Base-by-base conservation (phyloP, 2,888 invertebrate genomes). In the Xestia xanthographa region DNA sequence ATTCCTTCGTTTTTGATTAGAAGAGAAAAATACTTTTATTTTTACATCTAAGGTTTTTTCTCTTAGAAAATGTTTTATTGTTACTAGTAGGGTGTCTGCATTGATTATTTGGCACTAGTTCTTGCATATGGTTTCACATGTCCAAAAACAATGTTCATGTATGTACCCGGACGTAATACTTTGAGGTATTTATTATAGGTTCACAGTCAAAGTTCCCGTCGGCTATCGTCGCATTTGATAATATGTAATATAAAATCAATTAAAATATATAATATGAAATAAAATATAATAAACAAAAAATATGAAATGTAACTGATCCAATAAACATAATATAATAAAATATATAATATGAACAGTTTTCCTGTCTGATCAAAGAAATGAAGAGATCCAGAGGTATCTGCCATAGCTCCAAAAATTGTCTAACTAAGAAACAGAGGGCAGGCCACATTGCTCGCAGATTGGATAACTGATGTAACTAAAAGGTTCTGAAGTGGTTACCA, bases 1-100 rank as follows among this genome's bases (percentile, higher is more conserved):
- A 83, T 83, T 70, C 41, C 70, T 83, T 48, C 66, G 12, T 60
- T 78, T 56, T 78, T 83, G 73, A 83, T 73, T 83, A 56, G n/a
- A 72, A 75, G 80, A 34, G 38, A 63, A 74, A 71, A 78, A 69
- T 22, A 75, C 17, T 38, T 58, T 79, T 38, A 79, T 67, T 83
- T 70, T 17, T 53, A 79, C 48, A 60, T 62, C 66, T 50, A n/a
- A 38, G 29, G 29, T 78, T 67, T 58, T 70, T n/a, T 45, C 26
- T 26, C 11, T 63, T 34, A 8, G 17, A 34, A 53, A 34, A 12
- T 22, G 45, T 63, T 20, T 53, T 20, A n/a, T 26, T 38, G 29
- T n/a, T 29, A 26, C 34, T 53, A 22, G n/a, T 53, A 20, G n/a
- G 34, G 1, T 22, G 50, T 65, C 43, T 76, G 43, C 14, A 2